Percentiles rank a stretch among this genome's conserved stretches.
These are phyloP conservation scores for Agonum fuliginosum DNA, from an alignment of 2,888 invertebrate species.

Conservation along the genomic window DNA sequence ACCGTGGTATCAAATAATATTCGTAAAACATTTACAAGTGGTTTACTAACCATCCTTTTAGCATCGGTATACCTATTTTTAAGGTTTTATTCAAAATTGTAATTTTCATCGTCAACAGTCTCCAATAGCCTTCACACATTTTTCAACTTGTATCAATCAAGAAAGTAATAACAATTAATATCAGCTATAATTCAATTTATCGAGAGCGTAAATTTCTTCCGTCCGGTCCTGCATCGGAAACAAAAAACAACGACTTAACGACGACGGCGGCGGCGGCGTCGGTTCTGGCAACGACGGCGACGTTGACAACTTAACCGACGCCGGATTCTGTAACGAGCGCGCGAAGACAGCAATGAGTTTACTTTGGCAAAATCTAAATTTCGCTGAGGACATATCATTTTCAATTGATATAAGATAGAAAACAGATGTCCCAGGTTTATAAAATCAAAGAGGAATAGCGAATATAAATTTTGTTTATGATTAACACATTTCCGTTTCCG, in stretches of 20 bases:
- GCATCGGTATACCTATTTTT: no score
- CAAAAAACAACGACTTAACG: slow-evolving; percentile 12
- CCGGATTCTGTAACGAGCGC: slow-evolving; percentile 4
- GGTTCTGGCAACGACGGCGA: slow-evolving; percentile 35
- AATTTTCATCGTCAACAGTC: no score
- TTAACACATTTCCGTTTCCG: neutral
- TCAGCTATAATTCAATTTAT: no score
- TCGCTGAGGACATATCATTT: neutral
- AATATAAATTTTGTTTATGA: neutral
- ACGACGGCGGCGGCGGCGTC: slow-evolving; percentile 6
- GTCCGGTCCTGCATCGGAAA: no score
- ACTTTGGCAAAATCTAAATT: slow-evolving; percentile 10
- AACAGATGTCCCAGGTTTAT: slow-evolving; percentile 22
- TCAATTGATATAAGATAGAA: slow-evolving; percentile 13
- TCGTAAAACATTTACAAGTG: no score
- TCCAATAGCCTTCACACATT: no score
- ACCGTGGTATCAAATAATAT: no score
- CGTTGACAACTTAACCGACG: slow-evolving; percentile 38
- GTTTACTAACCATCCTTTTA: no score
- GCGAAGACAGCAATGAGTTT: neutral
- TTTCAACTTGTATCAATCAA: no score
- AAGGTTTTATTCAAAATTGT: no score
- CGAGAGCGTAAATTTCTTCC: no score
- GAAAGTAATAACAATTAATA: no score
- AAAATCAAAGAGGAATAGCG: neutral